Evolutionary conservation across 2,113 vertebrate species (phyloP).

Genomic region (Mus pahari): DNA sequence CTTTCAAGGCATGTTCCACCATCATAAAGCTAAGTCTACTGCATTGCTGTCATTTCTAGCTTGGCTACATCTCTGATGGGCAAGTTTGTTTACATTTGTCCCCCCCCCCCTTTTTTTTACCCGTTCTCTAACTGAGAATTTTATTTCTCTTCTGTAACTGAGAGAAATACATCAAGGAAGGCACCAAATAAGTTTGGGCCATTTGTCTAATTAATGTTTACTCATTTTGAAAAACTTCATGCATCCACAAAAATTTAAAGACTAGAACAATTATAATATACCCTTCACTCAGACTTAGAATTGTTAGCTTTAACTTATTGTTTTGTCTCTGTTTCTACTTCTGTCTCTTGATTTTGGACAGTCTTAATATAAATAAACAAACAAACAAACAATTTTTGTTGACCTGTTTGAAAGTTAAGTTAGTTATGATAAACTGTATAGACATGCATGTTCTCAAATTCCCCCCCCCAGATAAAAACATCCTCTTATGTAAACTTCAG

Average conservation of each 20-base stretch:
- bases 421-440: not conserved
- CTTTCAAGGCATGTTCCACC: not conserved
- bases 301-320: not conserved
- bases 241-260: not conserved
- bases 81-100: not conserved
- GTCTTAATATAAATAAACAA: not conserved
- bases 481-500: not conserved
- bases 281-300: not conserved
- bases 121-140: not conserved
- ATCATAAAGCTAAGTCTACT: not conserved
- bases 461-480: not conserved
- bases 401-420: not conserved
- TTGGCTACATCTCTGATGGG: not conserved
- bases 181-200: not conserved
- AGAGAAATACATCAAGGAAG: not conserved
- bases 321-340: conserved; percentile 4
- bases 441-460: not conserved
- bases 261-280: not conserved
- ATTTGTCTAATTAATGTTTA: not conserved
- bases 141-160: not conserved
- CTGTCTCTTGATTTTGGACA: not conserved
- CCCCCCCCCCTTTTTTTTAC: conserved; percentile 41
- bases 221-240: conserved; percentile 5
- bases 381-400: not conserved
- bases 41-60: not conserved